Evolutionary conservation across 2,797 vertebrate genomes (phyloP).

Genomic region (Clarias pachynema): DNA sequence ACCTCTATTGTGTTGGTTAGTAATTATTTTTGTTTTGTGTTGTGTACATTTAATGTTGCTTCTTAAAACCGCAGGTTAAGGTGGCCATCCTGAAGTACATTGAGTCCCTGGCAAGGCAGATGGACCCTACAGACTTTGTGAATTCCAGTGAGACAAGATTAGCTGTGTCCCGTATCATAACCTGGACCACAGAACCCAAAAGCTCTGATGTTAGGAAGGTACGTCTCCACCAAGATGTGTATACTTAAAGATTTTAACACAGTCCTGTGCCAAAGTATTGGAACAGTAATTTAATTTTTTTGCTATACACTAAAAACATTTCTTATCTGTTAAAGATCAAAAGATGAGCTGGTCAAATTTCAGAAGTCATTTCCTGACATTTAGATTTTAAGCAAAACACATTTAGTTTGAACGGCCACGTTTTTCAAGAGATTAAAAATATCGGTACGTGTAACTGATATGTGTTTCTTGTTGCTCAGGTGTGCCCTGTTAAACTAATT

Average conservation of each 20-base stretch:
- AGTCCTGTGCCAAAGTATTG: not conserved
- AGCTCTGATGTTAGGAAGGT: slow-evolving; percentile 93
- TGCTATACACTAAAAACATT: not conserved
- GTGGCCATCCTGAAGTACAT: slow-evolving; percentile 91
- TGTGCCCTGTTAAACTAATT: not conserved
- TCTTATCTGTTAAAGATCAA: not conserved
- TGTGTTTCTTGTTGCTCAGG: not conserved
- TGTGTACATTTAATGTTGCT: not conserved
- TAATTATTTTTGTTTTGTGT: not conserved
- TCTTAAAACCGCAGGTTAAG: slow-evolving; percentile 79
- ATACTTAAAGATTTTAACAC: not conserved
- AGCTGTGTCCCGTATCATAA: slow-evolving; percentile 90
- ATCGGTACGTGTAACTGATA: not conserved
- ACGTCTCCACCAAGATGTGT: slow-evolving; percentile 21
- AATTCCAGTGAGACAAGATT: slow-evolving; percentile 90
- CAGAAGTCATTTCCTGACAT: not conserved
- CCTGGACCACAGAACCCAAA: slow-evolving; percentile 93
- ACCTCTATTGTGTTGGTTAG: not conserved
- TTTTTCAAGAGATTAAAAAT: not conserved
- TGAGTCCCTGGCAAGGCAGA: slow-evolving; percentile 86
- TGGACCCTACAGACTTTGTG: slow-evolving; percentile 89
- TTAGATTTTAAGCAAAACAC: not conserved
- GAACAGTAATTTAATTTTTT: not conserved
- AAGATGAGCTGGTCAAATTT: not conserved
- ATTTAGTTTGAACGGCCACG: not conserved